Percentiles rank a stretch among this genome's conserved stretches.
These are phyloP conservation scores for Heliornis fulica DNA, from an alignment of 2,113 vertebrate species.

Conservation along the genomic window DNA sequence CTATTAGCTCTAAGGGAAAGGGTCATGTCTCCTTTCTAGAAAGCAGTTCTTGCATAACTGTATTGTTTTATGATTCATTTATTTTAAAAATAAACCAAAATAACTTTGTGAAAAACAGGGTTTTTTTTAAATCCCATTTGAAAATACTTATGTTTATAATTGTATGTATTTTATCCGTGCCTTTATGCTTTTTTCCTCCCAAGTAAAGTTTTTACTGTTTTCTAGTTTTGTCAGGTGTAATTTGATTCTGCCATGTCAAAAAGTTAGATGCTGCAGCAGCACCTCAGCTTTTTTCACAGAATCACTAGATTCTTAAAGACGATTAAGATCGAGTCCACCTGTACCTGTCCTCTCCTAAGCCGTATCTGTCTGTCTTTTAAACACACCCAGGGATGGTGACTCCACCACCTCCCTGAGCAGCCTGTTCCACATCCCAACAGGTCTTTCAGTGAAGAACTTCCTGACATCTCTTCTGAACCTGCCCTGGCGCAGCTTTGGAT, in stretches of 20 bases:
- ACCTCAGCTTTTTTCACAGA: not conserved
- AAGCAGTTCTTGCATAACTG: not conserved
- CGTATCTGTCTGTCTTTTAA: too few relatives aligned
- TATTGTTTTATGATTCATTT: not conserved
- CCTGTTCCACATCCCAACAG: too few relatives aligned
- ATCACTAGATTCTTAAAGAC: too few relatives aligned
- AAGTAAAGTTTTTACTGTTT: not conserved
- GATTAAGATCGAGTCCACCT: too few relatives aligned
- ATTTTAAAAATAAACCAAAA: not conserved
- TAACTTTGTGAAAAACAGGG: not conserved
- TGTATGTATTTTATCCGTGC: not conserved
- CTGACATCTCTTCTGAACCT: too few relatives aligned
- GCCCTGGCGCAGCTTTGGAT: too few relatives aligned
- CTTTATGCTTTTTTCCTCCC: not conserved
- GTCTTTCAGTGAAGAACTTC: too few relatives aligned
- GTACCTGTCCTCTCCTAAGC: too few relatives aligned
- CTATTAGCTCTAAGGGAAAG: not conserved
- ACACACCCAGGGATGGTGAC: too few relatives aligned
- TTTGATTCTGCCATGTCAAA: not conserved
- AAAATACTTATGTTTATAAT: not conserved
- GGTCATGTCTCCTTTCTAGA: not conserved
- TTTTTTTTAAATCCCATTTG: not conserved
- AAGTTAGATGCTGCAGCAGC: not conserved
- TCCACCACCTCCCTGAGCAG: too few relatives aligned
- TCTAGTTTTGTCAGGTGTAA: not conserved